Base-by-base conservation (phyloP, 2,113 vertebrate species). In the Hydrochoerus hydrochaeris region DNA sequence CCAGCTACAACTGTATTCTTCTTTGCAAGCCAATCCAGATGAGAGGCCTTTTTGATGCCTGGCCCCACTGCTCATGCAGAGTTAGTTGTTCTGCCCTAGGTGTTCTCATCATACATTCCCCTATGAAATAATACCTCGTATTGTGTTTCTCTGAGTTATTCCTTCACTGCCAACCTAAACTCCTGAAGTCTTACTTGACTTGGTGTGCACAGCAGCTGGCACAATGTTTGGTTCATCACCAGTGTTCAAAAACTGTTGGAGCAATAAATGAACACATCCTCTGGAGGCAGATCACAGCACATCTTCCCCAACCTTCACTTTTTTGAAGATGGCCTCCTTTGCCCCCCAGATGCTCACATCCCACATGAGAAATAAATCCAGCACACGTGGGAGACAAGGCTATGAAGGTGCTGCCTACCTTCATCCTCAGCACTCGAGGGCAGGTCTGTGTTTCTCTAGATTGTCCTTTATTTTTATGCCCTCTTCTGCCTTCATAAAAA, bases 341-440 rank as follows among this genome's bases (percentile, higher is more conserved):
- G 92, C 58, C 73, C 67, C 89, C 44, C 1, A 12, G 63, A 71
- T 1, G 13, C 14, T 46, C 52, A 16, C 1, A 2, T 2, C 32
- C 26, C 81, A 11, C 4, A 0, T 22, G 71, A 24, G 86, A 96
- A 78, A 77, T 81, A 63, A 90, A 82, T 41, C 19, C 10, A 38
- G 65, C 2, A 49, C 38, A 22, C 38, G 32, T 3, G 17, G 0
- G 7, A 20, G 91, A 44, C 26, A 32, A 88, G 65, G 44, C n/a
- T 3, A 0, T 9, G 14, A n/a, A n/a, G 60, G 28, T 1, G 11
- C 30, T 5, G 67, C 14, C 82, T 75, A n/a, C 41, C 1, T 62
- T 67, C 13, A 2, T 78, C 60, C 62, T 85, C 30, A 17, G 28
- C 58, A n/a, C 78, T 77, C 11, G 0, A 0, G 44, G 90, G 49